Evolutionary conservation across 1,140 invertebrate genomes (phyloP).

Genomic region (Papilio dardanus): DNA sequence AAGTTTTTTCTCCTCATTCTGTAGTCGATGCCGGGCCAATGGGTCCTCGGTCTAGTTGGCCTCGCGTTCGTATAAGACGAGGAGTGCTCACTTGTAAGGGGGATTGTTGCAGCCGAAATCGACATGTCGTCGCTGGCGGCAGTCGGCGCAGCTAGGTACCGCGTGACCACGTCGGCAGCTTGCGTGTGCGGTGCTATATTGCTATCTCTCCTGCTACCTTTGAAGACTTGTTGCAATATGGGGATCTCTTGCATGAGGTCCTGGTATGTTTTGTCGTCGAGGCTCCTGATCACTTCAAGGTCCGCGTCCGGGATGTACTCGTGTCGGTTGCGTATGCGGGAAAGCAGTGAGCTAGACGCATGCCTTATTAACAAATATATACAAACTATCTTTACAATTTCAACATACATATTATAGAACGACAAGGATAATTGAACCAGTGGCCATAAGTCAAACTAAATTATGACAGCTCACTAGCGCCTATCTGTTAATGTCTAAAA

Average conservation of each 20-base stretch:
- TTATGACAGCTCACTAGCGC: too few relatives aligned
- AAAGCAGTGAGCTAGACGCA: background rate
- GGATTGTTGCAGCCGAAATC: background rate
- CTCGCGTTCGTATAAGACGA: background rate
- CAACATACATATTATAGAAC: background rate
- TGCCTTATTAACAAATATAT: background rate
- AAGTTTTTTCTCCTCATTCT: background rate
- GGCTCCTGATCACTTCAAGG: slow-evolving; percentile 17
- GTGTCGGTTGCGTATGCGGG: slow-evolving; percentile 17
- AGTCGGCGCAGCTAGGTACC: background rate
- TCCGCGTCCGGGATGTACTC: slow-evolving; percentile 10
- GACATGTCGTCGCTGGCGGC: background rate
- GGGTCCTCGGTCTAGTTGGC: background rate
- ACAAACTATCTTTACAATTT: slow-evolving; percentile 3
- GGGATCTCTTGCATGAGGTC: slow-evolving; percentile 30
- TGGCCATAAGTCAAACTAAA: too few relatives aligned
- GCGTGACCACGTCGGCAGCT: background rate
- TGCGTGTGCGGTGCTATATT: background rate
- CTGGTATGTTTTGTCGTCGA: slow-evolving; percentile 27
- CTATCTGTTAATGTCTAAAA: too few relatives aligned
- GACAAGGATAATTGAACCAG: too few relatives aligned
- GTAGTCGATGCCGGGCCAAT: background rate
- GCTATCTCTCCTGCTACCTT: background rate
- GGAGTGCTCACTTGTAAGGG: background rate
- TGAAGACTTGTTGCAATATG: background rate